Evolutionary conservation across 2,888 invertebrate species (phyloP).

Genomic region (Girardia tigrina): DNA sequence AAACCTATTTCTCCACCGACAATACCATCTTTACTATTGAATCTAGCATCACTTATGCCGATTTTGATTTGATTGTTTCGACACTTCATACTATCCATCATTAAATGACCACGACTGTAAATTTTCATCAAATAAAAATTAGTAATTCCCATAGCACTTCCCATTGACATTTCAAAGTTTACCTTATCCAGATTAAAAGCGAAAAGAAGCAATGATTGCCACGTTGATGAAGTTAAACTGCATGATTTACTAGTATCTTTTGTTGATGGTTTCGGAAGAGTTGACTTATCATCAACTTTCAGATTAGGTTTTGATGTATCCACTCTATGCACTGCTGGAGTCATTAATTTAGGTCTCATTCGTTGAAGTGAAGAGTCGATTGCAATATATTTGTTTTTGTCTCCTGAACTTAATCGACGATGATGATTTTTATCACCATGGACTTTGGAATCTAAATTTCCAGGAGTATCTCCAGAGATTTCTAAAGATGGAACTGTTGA

Average conservation of each 20-base stretch:
- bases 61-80: slow-evolving; percentile 15
- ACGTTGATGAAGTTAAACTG: slow-evolving; percentile 27
- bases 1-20: slow-evolving; percentile 34
- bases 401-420: slow-evolving; percentile 26
- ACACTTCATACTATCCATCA: slow-evolving; percentile 32
- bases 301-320: neutral
- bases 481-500: neutral
- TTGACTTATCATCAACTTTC: slow-evolving; percentile 2
- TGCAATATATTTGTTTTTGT: neutral
- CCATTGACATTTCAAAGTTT: slow-evolving; percentile 36
- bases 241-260: slow-evolving; percentile 16
- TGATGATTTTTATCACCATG: slow-evolving; percentile 26
- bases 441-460: neutral
- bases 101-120: slow-evolving; percentile 27
- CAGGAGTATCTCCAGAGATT: neutral
- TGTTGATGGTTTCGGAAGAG: neutral
- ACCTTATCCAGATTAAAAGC: slow-evolving; percentile 29
- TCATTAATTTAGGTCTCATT: neutral
- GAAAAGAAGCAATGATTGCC: slow-evolving; percentile 33
- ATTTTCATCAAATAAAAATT: slow-evolving; percentile 31
- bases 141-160: slow-evolving; percentile 35
- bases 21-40: slow-evolving; percentile 34
- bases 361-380: neutral
- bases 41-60: neutral
- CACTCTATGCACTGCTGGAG: neutral